Percentiles rank a stretch among this genome's conserved stretches.
phyloP scores from a whole-genome alignment of 2,113 vertebrate species.

The Propithecus coquereli region DNA sequence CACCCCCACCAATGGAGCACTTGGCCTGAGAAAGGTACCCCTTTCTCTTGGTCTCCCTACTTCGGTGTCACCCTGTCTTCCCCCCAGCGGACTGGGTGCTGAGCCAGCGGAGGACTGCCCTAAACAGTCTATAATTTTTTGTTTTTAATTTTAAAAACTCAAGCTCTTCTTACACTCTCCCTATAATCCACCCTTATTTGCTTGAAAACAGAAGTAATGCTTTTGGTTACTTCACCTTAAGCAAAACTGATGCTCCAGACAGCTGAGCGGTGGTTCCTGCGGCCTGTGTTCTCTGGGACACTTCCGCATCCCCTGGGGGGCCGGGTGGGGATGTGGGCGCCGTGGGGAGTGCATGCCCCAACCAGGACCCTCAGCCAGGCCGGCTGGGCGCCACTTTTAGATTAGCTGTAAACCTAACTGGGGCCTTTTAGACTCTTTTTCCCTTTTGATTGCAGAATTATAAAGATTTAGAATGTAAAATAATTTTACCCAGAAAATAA shows the following conservation, averaged over 20 bases:
- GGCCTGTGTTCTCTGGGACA: neutral
- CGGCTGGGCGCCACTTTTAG: neutral
- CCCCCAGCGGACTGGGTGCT: no score
- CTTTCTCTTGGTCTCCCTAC: neutral
- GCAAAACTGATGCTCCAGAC: neutral
- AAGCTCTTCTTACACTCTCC: neutral
- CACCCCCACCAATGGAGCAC: neutral
- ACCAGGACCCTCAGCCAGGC: neutral
- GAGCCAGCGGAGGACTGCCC: neutral
- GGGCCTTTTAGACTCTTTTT: neutral
- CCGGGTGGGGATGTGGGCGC: fast-evolving
- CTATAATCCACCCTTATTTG: neutral
- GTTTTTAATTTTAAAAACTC: neutral
- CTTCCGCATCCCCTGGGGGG: fast-evolving
- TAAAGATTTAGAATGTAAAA: neutral
- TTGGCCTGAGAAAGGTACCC: neutral
- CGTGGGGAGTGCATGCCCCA: fast-evolving
- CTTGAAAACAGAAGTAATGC: neutral
- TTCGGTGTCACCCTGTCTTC: neutral
- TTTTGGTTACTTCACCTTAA: neutral
- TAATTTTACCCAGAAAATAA: neutral
- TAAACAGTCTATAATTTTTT: neutral
- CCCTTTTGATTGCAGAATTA: neutral
- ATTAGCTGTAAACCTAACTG: neutral
- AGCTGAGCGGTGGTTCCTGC: neutral